Base-by-base conservation (phyloP, 2,113 vertebrate species). In the Centropristis striata region DNA sequence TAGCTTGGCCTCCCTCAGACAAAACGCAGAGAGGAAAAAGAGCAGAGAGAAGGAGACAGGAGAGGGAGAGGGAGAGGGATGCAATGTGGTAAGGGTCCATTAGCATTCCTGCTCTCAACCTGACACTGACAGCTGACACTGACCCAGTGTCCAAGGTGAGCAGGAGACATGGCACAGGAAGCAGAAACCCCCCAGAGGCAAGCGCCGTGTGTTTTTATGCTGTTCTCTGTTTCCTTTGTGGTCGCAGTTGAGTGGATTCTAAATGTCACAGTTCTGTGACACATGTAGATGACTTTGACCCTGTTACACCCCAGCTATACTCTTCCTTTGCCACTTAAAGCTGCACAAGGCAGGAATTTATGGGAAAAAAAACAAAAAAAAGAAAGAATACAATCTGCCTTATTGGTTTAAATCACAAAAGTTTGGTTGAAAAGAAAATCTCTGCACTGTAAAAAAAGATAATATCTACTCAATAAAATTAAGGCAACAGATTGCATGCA, bases 81-180 rank as follows among this genome's bases (percentile, higher is more conserved):
- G 59, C 66, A 16, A 27, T 83, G 84, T 72, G 80, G 89, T 55
- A 27, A 79, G 65, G 80, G 72, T 42, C 84, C 86, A 92, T 94
- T 92, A 92, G 80, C 85, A 92, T 92, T 88, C 84, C 77, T 57
- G 71, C 86, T 81, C 80, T 85, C 80, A 74, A 85, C 75, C 84
- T 63, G 80, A 90, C 89, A 82, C 83, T 92, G 91, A 91, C 91
- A 93, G 88, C 87, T 92, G 91, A 94, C 90, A 88, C 88, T 85
- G 90, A 90, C 87, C 80, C 69, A 50, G 81, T 88, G 91, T 91
- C 87, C 86, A 85, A 89, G 86, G 88, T 90, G 90, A 93, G 86
- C 78, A 28, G 81, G 84, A 90, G 86, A 91, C 89, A 85, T 50
- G 77, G 86, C 89, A 77, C 86, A 91, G 84, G 86, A 92, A 89